Evolutionary conservation across 2,797 vertebrate species (phyloP).

Genomic region (Channallabes apus): DNA sequence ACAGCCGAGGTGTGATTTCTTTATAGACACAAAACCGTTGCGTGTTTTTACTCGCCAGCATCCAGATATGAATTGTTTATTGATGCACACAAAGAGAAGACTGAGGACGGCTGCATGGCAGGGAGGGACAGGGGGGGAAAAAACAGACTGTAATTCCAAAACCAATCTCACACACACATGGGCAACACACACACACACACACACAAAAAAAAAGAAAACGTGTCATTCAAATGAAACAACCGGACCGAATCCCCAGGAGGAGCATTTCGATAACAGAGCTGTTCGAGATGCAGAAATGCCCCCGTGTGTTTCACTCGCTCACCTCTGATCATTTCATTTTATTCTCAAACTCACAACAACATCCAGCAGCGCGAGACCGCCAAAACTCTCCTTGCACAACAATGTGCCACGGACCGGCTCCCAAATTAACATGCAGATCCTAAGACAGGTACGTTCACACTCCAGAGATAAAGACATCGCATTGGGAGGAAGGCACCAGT

Average conservation of each 20-base stretch:
- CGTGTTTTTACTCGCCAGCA: constrained; percentile 23
- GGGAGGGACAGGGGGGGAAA: background rate
- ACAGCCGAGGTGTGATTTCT: constrained; percentile 40
- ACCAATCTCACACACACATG: constrained; percentile 49
- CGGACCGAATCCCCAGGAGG: constrained; percentile 47
- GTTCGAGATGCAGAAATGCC: constrained; percentile 13
- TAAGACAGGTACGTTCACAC: background rate
- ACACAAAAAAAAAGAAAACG: constrained; percentile 7
- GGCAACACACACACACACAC: background rate
- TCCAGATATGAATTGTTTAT: constrained; percentile 47
- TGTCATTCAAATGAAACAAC: constrained; percentile 54
- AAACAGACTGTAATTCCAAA: constrained; percentile 53
- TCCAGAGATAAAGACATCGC: background rate
- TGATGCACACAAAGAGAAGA: constrained; percentile 40
- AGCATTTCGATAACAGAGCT: constrained; percentile 39
- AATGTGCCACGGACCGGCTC: too few species aligned
- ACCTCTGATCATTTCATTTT: constrained; percentile 25
- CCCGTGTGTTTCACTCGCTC: constrained; percentile 13
- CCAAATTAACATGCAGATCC: constrained; percentile 17
- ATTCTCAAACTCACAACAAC: constrained; percentile 12
- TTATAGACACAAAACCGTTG: constrained; percentile 44
- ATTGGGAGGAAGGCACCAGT: background rate
- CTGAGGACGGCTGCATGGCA: constrained; percentile 23
- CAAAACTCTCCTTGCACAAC: background rate
- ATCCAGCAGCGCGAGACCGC: background rate